Evolutionary conservation across 2,888 invertebrate genomes (phyloP), one percentile per base, ranked within the genome.

Genomic region (Rhingia rostrata): DNA sequence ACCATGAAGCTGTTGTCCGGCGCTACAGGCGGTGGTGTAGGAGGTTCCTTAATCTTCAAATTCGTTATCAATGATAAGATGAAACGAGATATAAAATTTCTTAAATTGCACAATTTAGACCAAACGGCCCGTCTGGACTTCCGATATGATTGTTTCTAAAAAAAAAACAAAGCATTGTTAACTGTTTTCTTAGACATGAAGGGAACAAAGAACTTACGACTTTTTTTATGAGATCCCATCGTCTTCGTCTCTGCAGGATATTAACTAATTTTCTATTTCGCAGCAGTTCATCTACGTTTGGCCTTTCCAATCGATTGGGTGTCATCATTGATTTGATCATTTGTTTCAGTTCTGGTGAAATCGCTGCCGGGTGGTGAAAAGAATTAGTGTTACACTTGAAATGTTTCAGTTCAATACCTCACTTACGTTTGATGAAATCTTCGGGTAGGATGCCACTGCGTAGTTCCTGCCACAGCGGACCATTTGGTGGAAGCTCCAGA

Each of bases 381-480:
- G 22, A 1, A 22, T 22, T 22, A 22, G 22, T 22, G 22, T 2
- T 22, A 22, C 22, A 22, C 22, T 22, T 22, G 22, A 22, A 22
- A 22, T 22, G 1, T 22, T 1, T 22, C 22, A 22, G 22, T 60
- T 69, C 37, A 51, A 70, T 81, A 61, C 9, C 72, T 14, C 9
- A 82, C 89, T 88, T 87, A 92, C 92, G 87, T 87, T 90, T 89
- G 4, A 91, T 88, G 86, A 92, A 91, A 72, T 91, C 91, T 12
- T 92, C 91, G 2, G 94, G 94, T 32, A 94, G 89, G 3, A 91
- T 89, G n/a, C 93, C 93, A 58, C 91, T 91, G 22, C 95, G 90
- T 32, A 96, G 89, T 63, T 93, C 90, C 87, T 95, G 95, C 96
- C 96, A 96, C 33, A 93, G 91, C 0, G 93, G 93, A 0, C 95